phyloP scores from a whole-genome alignment of 1,140 invertebrate genomes.

The Hypothenemus hampei region DNA sequence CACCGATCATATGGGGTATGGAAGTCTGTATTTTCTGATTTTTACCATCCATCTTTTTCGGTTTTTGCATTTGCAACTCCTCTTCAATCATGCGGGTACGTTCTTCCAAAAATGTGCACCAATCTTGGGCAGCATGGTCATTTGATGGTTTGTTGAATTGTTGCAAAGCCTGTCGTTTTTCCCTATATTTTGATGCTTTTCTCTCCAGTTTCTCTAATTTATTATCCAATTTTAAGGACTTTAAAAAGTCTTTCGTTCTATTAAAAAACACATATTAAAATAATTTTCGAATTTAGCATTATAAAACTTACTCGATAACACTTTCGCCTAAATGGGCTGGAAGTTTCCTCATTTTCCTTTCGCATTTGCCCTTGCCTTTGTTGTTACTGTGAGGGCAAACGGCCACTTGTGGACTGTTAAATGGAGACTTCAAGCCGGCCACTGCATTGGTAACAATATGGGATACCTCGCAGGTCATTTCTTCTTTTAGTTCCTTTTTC shows the following conservation, averaged over 20 bases:
- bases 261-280: no score
- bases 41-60: constrained; percentile 38
- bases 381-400: neutral
- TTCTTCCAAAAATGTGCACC: no score
- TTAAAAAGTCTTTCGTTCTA: constrained; percentile 25
- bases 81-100: neutral
- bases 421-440: constrained; percentile 18
- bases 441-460: constrained; percentile 16
- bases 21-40: constrained; percentile 26
- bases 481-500: constrained; percentile 35
- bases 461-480: constrained; percentile 25
- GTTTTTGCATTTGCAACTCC: neutral
- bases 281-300: no score
- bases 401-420: neutral
- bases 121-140: constrained; percentile 28
- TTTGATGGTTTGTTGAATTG: constrained; percentile 15
- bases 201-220: constrained; percentile 44
- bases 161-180: constrained; percentile 37
- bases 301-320: constrained; percentile 25
- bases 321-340: constrained; percentile 1
- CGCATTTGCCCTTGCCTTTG: constrained; percentile 26
- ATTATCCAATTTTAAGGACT: constrained; percentile 39
- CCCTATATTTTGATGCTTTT: constrained; percentile 43
- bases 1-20: constrained; percentile 38
- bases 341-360: constrained; percentile 33